These are phyloP conservation scores for Crypturellus undulatus DNA, from an alignment of 2,113 vertebrate species.

Conservation along the genomic window DNA sequence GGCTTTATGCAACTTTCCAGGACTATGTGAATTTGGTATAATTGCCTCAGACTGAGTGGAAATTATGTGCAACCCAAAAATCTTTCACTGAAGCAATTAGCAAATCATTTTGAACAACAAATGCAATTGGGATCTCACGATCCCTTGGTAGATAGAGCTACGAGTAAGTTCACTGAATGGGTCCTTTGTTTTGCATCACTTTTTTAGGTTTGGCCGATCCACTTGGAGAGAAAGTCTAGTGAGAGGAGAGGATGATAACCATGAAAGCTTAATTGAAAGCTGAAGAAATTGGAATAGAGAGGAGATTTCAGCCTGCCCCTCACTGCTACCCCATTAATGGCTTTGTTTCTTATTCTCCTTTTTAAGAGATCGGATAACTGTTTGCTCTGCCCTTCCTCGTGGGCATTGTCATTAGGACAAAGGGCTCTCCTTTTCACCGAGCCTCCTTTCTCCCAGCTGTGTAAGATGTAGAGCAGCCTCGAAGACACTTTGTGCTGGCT, in stretches of 20 bases:
- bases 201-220: background rate
- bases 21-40: background rate
- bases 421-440: background rate
- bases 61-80: constrained; percentile 18
- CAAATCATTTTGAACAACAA: constrained; percentile 36
- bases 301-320: background rate
- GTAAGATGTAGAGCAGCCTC: too few relatives aligned
- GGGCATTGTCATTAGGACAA: background rate
- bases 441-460: background rate
- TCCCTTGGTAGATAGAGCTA: background rate
- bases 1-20: background rate
- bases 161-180: constrained; percentile 11
- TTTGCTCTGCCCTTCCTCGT: fast-evolving
- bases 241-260: background rate
- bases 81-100: constrained; percentile 62
- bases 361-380: background rate
- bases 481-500: background rate
- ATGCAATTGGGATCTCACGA: constrained; percentile 12
- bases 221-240: background rate
- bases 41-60: constrained; percentile 15
- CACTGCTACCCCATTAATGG: background rate
- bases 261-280: background rate
- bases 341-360: background rate
- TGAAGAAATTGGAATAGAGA: background rate
- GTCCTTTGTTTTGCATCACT: constrained; percentile 18